Evolutionary conservation across 2,113 vertebrate species (phyloP), one percentile per base, ranked within the genome.

Genomic region (Syngnathus typhle): DNA sequence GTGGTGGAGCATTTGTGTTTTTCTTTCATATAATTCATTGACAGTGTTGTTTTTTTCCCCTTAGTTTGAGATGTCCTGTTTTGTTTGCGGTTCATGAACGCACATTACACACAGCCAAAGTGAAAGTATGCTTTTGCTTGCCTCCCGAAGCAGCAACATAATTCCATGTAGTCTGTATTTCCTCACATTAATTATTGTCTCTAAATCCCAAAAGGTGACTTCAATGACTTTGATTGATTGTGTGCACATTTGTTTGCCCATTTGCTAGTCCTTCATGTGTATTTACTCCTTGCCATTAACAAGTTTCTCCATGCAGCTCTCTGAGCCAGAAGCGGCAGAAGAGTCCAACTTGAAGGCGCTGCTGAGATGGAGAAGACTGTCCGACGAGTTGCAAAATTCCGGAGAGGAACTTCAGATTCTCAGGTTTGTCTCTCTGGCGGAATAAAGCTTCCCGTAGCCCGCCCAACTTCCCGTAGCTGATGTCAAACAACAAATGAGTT

Each of bases 361-460:
- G 70, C 88, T 99, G 76, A 90, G 91, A 67, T 98, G 94, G 95
- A 91, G 65, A 54, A 81, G 94, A 71, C 93, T 98, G 65, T 91
- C 80, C 71, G 95, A 98, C 10, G 96, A 99, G 80, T 67, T 94
- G n/a, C 92, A 85, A 79, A 94, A 94, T 84, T 95, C 94, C 15
- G 90, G 93, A 15, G 91, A 94, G 78, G 92, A 94, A 60, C 91
- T 98, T 72, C 96, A 97, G 80, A 90, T 98, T 81, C 90, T 98
- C 82, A 94, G 96, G 96, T 99, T 65, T 70, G 74, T 61, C 21
- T 63, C 11, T 47, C 18, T 6, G 32, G 54, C 23, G 8, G 54
- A 56, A 13, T 32, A 56, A 56, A 32, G n/a, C 9, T 6, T 54
- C 11, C 54, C 5, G 1, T 6, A 27, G 23, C 55, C 15, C 8